Conservation (phyloP, 2,888 invertebrate species). For the Tethea ocularis region DNA sequence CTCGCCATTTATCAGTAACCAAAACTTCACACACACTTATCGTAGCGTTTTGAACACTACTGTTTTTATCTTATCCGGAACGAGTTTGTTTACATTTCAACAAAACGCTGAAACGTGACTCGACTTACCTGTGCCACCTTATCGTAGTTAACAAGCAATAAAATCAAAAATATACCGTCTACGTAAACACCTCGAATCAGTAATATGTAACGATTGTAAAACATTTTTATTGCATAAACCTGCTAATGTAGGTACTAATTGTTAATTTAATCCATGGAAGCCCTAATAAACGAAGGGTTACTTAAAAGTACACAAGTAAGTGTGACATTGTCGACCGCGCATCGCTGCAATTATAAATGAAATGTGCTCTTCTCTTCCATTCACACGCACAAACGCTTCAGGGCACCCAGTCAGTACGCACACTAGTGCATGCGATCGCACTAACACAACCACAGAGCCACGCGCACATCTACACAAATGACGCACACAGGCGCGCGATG, state of each 20-base stretch:
- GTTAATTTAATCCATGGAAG: conserved; percentile 42
- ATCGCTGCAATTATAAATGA: conserved; percentile 83
- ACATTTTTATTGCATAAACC: conserved; percentile 20
- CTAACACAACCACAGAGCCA: conserved; percentile 58
- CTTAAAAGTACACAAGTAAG: conserved; percentile 64
- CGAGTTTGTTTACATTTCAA: conserved; percentile 81
- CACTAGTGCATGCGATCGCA: conserved; percentile 49
- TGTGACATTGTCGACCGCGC: conserved; percentile 78
- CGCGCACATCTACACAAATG: conserved; percentile 48
- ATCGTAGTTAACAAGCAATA: conserved; percentile 76
- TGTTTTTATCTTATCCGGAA: conserved; percentile 82
- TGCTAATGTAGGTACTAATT: conserved; percentile 8
- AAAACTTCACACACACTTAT: conserved; percentile 42
- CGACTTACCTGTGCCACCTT: conserved; percentile 71
- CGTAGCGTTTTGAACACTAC: conserved; percentile 44
- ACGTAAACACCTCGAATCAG: conserved; percentile 39
- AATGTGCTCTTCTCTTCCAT: conserved; percentile 82
- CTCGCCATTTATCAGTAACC: conserved; percentile 50
- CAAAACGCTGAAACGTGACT: conserved; percentile 79
- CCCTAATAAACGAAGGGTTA: conserved; percentile 61
- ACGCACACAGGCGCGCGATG: conserved; percentile 66
- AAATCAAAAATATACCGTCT: conserved; percentile 66
- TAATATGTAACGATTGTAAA: background rate
- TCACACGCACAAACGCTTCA: conserved; percentile 81
- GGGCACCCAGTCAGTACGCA: conserved; percentile 69